Percentiles rank a stretch among this genome's conserved stretches.
Conservation (phyloP, 2,797 vertebrate species). For the Enteromius thamalakanensis region DNA sequence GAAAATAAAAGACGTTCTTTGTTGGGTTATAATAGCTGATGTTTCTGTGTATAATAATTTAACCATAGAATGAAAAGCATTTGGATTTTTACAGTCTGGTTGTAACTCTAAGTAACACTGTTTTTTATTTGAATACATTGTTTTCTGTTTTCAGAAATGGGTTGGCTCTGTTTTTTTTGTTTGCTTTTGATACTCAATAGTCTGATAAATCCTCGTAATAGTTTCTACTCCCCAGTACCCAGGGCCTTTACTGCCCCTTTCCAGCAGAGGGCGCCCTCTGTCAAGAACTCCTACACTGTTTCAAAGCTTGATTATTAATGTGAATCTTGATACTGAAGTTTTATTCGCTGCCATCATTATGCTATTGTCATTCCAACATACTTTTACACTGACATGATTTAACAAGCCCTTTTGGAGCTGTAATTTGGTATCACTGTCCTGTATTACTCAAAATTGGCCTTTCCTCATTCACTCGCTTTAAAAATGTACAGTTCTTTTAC, state of each 20-base stretch:
- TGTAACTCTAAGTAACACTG: neutral
- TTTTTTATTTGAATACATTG: neutral
- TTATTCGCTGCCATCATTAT: neutral
- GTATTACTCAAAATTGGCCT: neutral
- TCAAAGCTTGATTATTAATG: neutral
- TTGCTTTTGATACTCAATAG: neutral
- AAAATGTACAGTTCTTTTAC: no score
- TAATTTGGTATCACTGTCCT: neutral
- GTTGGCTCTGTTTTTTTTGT: no score
- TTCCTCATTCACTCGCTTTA: neutral
- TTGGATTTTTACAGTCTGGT: neutral
- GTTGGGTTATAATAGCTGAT: constrained; percentile 10
- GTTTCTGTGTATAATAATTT: constrained; percentile 3
- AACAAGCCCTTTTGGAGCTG: neutral
- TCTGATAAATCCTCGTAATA: neutral
- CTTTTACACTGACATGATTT: neutral
- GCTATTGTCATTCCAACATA: neutral
- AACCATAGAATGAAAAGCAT: neutral
- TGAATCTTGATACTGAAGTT: neutral
- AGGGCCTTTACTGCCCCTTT: neutral
- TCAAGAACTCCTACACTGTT: neutral
- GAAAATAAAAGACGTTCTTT: neutral
- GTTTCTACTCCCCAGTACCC: neutral
- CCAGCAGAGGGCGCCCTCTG: constrained; percentile 36
- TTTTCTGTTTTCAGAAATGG: neutral